These are phyloP conservation scores for Pecten maximus DNA, from an alignment of 2,888 invertebrate species.

Conservation along the genomic window DNA sequence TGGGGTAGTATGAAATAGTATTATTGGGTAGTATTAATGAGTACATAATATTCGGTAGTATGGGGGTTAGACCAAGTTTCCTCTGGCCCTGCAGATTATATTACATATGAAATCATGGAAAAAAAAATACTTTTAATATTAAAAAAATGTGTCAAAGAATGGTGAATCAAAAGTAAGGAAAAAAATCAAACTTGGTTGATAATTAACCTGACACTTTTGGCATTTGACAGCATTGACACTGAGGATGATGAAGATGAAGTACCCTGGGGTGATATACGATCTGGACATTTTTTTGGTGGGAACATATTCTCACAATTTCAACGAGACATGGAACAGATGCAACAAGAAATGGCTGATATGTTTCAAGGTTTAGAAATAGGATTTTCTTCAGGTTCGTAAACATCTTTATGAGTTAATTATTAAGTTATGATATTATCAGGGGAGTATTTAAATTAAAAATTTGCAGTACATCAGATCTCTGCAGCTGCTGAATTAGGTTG, in stretches of 20 bases:
- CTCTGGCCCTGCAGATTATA: not conserved
- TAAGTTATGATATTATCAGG: no score
- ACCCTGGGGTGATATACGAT: not conserved
- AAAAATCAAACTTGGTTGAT: no score
- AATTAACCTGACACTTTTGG: not conserved
- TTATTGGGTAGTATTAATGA: no score
- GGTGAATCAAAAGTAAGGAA: not conserved
- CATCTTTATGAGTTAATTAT: not conserved
- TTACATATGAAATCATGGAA: not conserved
- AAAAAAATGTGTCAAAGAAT: not conserved
- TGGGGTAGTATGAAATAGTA: no score
- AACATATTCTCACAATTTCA: constrained; percentile 11
- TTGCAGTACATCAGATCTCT: no score
- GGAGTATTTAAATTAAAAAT: no score
- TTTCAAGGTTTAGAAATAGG: constrained; percentile 60
- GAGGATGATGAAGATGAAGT: not conserved
- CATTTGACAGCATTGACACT: not conserved
- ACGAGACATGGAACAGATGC: constrained; percentile 59
- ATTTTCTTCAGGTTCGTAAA: constrained; percentile 47
- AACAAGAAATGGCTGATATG: constrained; percentile 67
- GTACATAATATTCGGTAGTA: no score
- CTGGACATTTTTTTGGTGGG: not conserved
- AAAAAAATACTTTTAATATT: not conserved
- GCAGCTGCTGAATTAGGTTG: no score
- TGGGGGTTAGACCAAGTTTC: no score